A percentile compares a stretch with the other conserved stretches of the same genome.
phyloP scores from a whole-genome alignment of 2,113 vertebrate genomes.

The Electrona antarctica region DNA sequence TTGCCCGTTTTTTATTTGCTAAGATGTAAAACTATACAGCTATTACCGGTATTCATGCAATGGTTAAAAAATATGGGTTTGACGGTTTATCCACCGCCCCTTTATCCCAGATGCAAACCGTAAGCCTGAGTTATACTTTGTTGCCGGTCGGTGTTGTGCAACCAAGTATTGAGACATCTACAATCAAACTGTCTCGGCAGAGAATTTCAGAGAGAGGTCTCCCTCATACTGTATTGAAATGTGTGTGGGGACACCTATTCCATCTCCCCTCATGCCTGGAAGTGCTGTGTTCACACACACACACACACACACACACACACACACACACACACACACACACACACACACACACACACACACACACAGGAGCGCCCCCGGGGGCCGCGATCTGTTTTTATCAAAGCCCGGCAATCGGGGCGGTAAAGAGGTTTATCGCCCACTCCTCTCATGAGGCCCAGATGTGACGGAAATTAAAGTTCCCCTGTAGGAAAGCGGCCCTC shows the following conservation, averaged over 20 bases:
- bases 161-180: too few species aligned
- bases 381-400: constrained; percentile 46
- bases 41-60: constrained; percentile 28
- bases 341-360: constrained; percentile 9
- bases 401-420: constrained; percentile 47
- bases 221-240: constrained; percentile 12
- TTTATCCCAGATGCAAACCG: too few species aligned
- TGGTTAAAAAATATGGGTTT: constrained; percentile 29
- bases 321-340: not conserved
- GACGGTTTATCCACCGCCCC: not conserved
- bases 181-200: too few species aligned
- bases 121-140: too few species aligned
- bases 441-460: constrained; percentile 44
- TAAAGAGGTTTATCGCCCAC: constrained; percentile 58
- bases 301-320: not conserved
- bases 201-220: too few species aligned
- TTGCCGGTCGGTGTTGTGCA: too few species aligned
- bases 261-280: constrained; percentile 47
- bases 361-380: not conserved
- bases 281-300: constrained; percentile 16
- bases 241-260: constrained; percentile 21
- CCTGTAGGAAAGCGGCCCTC: constrained; percentile 21
- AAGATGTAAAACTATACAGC: constrained; percentile 36
- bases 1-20: constrained; percentile 37
- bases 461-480: constrained; percentile 61